Conservation (phyloP, 2,113 vertebrate species). For the Callopanchax toddi region DNA sequence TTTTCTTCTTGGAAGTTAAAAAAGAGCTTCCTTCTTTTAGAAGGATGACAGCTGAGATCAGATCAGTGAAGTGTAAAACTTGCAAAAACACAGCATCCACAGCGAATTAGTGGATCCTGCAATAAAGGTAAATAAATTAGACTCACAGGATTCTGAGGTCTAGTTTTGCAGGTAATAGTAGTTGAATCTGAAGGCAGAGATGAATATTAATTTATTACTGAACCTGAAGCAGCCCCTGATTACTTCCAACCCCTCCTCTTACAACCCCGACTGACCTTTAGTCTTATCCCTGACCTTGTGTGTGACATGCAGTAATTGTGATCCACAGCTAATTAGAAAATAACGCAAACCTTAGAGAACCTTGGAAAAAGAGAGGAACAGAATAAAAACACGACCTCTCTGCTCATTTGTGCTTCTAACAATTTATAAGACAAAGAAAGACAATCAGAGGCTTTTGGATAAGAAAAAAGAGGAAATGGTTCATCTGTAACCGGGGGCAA, state of each 20-base stretch:
- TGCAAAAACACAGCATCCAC: no score
- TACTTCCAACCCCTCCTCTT: constrained; percentile 1
- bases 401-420: constrained; percentile 42
- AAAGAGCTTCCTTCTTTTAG: background rate
- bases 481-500: no score
- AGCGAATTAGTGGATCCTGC: constrained; percentile 1
- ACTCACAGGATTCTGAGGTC: no score
- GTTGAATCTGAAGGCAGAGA: background rate
- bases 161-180: background rate
- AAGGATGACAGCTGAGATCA: background rate
- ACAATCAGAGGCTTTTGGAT: background rate
- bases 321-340: constrained; percentile 70
- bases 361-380: constrained; percentile 25
- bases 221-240: no score
- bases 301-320: constrained; percentile 58
- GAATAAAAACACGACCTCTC: constrained; percentile 18
- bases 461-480: no score
- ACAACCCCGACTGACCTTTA: constrained; percentile 2
- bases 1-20: constrained; percentile 4
- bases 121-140: background rate
- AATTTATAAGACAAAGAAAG: background rate
- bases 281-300: constrained; percentile 57
- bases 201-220: constrained; percentile 23
- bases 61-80: background rate
- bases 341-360: constrained; percentile 25